Percentiles rank a stretch among this genome's conserved stretches.
Conservation (phyloP, 1,140 invertebrate genomes). For the Rhagoletis zephyria region DNA sequence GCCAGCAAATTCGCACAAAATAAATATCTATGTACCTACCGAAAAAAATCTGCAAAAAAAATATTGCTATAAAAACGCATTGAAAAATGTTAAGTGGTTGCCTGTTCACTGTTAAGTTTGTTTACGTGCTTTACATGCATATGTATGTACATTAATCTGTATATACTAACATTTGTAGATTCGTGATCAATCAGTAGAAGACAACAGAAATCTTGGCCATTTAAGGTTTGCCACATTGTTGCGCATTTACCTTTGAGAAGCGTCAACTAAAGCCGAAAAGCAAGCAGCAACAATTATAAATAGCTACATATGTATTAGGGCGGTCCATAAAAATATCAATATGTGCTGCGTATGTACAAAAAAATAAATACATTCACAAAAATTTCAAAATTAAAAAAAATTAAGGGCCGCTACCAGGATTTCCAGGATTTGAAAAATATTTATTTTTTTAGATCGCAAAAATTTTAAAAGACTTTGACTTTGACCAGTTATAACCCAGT, state of each 20-base stretch:
- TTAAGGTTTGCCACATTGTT: slow-evolving; percentile 42
- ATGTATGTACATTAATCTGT: neutral
- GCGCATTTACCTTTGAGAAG: slow-evolving; percentile 34
- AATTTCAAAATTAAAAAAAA: too few relatives aligned
- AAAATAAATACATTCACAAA: too few relatives aligned
- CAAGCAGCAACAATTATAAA: neutral
- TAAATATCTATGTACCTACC: neutral
- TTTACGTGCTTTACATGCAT: neutral
- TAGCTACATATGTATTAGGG: neutral
- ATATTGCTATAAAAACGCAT: neutral
- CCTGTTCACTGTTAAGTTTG: neutral
- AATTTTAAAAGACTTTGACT: too few relatives aligned
- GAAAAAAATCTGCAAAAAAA: neutral
- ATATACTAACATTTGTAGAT: neutral
- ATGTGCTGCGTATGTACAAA: too few relatives aligned
- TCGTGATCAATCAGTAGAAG: slow-evolving; percentile 32
- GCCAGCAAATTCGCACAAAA: neutral
- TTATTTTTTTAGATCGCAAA: too few relatives aligned
- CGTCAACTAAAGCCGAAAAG: slow-evolving; percentile 5
- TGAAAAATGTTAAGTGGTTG: neutral
- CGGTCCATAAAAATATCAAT: too few relatives aligned
- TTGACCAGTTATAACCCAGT: too few relatives aligned
- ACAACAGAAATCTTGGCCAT: slow-evolving; percentile 50
- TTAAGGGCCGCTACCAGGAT: too few relatives aligned
- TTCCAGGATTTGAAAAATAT: too few relatives aligned